phyloP scores from a whole-genome alignment of 2,888 invertebrate species.

The Hyles lineata region DNA sequence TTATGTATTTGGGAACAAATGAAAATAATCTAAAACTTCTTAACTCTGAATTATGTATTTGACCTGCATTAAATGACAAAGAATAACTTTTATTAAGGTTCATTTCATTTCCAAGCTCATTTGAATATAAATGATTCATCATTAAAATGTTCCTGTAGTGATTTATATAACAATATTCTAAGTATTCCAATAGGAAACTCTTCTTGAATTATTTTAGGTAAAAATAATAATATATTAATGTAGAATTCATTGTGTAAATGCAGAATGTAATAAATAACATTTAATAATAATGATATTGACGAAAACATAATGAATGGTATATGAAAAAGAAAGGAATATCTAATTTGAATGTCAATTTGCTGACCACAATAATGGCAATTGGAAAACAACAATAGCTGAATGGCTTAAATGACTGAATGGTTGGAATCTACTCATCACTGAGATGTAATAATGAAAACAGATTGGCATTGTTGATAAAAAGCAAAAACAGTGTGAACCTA shows the following conservation, averaged over 20 bases:
- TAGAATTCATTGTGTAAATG: no score
- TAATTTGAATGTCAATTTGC: not conserved
- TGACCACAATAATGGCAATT: conserved; percentile 30
- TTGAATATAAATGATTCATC: not conserved
- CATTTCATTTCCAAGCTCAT: not conserved
- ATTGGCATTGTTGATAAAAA: conserved; percentile 21
- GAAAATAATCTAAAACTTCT: no score
- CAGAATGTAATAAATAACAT: no score
- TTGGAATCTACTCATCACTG: conserved; percentile 22
- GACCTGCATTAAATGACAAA: no score
- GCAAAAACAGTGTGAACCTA: conserved; percentile 29
- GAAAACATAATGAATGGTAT: not conserved
- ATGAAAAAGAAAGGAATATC: not conserved
- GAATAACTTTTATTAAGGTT: no score
- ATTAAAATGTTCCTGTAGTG: not conserved
- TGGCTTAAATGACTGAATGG: conserved; percentile 12
- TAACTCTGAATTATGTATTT: no score
- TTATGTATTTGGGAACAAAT: no score
- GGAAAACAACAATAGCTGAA: conserved; percentile 19
- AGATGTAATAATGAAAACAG: conserved; percentile 24
- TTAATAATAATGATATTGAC: no score
- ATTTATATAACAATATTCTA: not conserved
- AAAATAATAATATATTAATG: no score
- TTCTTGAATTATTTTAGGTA: no score
- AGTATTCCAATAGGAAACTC: no score